A percentile compares a stretch with the other conserved stretches of the same genome.
Evolutionary conservation across 37 sponge, comb jelly and placozoan genomes (phyloP).

Genomic region (Theonella swinhoei): DNA sequence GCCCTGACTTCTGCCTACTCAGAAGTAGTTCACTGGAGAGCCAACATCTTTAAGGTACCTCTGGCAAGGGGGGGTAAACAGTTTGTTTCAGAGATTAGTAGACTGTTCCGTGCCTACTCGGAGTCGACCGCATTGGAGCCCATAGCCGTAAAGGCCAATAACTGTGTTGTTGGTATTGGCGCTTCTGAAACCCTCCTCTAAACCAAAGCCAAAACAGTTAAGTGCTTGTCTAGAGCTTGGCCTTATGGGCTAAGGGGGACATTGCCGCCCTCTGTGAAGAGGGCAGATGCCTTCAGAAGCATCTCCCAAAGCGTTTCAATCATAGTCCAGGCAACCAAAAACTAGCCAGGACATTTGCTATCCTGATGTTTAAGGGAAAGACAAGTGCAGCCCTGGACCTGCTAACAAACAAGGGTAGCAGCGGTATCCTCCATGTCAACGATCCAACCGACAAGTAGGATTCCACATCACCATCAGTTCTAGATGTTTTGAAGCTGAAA

Average conservation of each 20-base stretch:
- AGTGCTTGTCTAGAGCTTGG: too few relatives aligned
- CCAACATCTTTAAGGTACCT: too few relatives aligned
- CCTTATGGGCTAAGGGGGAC: neutral
- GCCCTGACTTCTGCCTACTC: too few relatives aligned
- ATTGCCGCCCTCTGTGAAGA: neutral
- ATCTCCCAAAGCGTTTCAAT: neutral
- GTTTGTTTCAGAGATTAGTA: too few relatives aligned
- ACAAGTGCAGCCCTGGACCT: neutral
- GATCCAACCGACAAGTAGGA: neutral
- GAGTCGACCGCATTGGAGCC: too few relatives aligned
- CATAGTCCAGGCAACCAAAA: neutral
- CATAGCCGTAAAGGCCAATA: too few relatives aligned
- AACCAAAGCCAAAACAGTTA: too few relatives aligned
- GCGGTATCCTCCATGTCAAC: conserved; percentile 17
- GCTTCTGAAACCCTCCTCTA: too few relatives aligned
- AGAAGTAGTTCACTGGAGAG: too few relatives aligned
- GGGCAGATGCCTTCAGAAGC: conserved; percentile 1
- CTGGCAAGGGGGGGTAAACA: too few relatives aligned
- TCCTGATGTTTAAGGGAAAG: neutral
- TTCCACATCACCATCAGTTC: neutral
- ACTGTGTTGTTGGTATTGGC: too few relatives aligned
- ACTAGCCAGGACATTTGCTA: neutral
- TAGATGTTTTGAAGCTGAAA: conserved; percentile 15
- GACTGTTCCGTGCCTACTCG: too few relatives aligned
- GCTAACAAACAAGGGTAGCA: neutral